Conservation (phyloP, 2,888 invertebrate species). For the Entomobrya multifasciata region DNA sequence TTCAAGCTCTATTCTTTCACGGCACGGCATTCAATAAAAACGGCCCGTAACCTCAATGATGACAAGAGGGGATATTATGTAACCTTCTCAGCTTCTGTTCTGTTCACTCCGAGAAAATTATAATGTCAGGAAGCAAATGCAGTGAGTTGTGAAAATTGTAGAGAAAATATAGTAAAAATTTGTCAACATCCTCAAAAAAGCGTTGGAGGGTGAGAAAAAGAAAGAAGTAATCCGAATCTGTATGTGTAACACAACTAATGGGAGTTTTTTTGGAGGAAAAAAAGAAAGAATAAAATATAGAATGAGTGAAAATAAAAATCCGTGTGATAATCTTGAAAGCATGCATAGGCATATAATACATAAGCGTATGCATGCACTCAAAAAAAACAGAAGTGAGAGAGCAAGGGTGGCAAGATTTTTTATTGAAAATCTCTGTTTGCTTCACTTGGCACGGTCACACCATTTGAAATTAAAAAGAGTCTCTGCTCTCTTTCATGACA, state of each 20-base stretch:
- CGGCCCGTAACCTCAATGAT: conserved; percentile 2
- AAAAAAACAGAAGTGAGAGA: conserved; percentile 25
- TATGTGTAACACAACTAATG: conserved; percentile 46
- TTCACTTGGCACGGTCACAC: conserved; percentile 79
- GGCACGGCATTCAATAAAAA: background rate
- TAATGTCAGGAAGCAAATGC: conserved; percentile 41
- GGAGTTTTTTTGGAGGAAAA: conserved; percentile 49
- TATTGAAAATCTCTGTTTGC: conserved; percentile 79
- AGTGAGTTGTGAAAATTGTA: conserved; percentile 50
- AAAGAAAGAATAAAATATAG: conserved; percentile 29
- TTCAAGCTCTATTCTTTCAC: too few relatives aligned
- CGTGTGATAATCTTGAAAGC: conserved; percentile 75
- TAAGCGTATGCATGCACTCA: conserved; percentile 39
- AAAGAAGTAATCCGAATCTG: conserved; percentile 55
- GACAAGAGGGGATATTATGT: conserved; percentile 34
- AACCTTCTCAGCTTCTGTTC: conserved; percentile 19
- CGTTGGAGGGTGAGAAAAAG: conserved; percentile 65
- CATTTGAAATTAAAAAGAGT: conserved; percentile 77
- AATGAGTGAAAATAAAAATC: conserved; percentile 49
- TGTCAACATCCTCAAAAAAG: conserved; percentile 53
- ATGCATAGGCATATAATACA: conserved; percentile 65
- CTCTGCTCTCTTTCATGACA: conserved; percentile 50
- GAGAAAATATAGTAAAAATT: conserved; percentile 43
- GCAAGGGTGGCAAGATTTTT: conserved; percentile 65
- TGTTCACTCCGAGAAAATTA: conserved; percentile 29